Evolutionary conservation across 1,140 invertebrate species (phyloP).

Genomic region (Hyposmocoma kahamanoa): DNA sequence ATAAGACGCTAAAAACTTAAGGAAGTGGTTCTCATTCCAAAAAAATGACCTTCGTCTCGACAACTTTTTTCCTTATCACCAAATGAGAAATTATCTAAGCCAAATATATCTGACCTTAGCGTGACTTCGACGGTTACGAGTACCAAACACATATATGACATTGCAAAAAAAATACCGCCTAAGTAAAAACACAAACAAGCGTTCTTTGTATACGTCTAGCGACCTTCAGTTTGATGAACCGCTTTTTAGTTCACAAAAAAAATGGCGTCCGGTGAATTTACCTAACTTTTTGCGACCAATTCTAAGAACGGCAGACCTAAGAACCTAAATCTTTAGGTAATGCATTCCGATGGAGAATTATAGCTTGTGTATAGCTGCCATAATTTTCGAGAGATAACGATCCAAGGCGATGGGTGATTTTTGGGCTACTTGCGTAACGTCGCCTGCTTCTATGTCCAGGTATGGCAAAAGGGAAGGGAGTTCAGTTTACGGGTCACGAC

Average conservation of each 20-base stretch:
- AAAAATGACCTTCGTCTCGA: no score
- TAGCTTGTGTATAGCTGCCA: constrained; percentile 53
- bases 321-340: constrained; percentile 46
- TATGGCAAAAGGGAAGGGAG: no score
- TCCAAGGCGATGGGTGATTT: constrained; percentile 31
- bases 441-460: no score
- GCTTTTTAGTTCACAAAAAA: constrained; percentile 56
- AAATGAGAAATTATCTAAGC: constrained; percentile 56
- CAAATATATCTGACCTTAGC: constrained; percentile 54
- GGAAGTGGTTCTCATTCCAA: no score
- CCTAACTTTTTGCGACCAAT: constrained; percentile 60
- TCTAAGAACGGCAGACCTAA: constrained; percentile 51
- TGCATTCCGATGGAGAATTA: constrained; percentile 57
- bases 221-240: constrained; percentile 60
- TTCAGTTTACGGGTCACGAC: no score
- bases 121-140: constrained; percentile 39
- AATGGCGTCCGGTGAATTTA: constrained; percentile 64
- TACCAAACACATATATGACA: constrained; percentile 52
- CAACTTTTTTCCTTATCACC: constrained; percentile 13
- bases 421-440: no score
- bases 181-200: constrained; percentile 56
- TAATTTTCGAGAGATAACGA: constrained; percentile 57
- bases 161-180: constrained; percentile 54
- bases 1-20: no score
- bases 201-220: constrained; percentile 65